Conservation (phyloP, 2,113 vertebrate species). For the Cynocephalus volans region DNA sequence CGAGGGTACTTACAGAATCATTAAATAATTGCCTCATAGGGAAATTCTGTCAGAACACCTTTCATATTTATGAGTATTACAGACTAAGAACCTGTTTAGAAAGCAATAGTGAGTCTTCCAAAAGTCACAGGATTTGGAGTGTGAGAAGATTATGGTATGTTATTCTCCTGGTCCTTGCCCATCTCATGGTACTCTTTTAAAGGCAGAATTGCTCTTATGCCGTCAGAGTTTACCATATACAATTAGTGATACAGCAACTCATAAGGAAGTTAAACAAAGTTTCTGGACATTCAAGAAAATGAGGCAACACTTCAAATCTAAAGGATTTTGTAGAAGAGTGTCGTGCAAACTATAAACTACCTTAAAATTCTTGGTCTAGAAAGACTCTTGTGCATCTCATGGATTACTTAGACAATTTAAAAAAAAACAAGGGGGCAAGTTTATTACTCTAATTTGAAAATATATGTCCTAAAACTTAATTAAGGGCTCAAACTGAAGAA, state of each 20-base stretch:
- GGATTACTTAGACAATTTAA: slow-evolving; percentile 12
- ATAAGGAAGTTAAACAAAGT: slow-evolving; percentile 7
- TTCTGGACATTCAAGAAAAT: not conserved
- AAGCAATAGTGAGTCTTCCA: not conserved
- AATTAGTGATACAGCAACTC: slow-evolving; percentile 10
- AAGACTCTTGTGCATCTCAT: not conserved
- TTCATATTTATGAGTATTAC: slow-evolving; percentile 60
- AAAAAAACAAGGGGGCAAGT: not conserved
- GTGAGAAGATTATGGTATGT: not conserved
- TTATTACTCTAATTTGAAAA: slow-evolving; percentile 42
- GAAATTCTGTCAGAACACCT: slow-evolving; percentile 74
- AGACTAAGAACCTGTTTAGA: slow-evolving; percentile 10
- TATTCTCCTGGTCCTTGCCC: slow-evolving; percentile 2
- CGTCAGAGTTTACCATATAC: not conserved
- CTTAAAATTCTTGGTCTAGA: slow-evolving; percentile 25
- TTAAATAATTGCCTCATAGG: slow-evolving; percentile 66
- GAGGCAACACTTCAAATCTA: not conserved
- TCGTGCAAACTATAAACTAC: slow-evolving; percentile 26
- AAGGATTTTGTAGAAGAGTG: not conserved
- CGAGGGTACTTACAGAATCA: not conserved
- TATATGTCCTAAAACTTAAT: slow-evolving; percentile 31
- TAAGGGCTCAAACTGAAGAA: slow-evolving; percentile 55
- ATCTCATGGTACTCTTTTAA: not conserved
- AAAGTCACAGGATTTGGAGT: not conserved
- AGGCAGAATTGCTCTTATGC: not conserved